Evolutionary conservation across 1,140 invertebrate species (phyloP).

Genomic region (Leptopilina clavipes): DNA sequence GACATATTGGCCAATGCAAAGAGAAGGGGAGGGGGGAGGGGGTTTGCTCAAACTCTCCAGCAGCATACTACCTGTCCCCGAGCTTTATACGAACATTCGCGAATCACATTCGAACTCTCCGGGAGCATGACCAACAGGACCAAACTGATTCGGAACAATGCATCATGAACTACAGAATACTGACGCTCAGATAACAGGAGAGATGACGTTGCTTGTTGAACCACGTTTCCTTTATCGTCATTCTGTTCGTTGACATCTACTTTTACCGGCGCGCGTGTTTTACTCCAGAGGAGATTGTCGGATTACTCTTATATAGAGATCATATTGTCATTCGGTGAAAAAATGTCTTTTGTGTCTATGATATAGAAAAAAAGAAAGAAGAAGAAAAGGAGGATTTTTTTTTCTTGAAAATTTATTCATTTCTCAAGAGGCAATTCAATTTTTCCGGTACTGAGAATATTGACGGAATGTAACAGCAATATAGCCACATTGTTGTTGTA

Average conservation of each 20-base stretch:
- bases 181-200: conserved; percentile 22
- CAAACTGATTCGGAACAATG: conserved; percentile 28
- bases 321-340: too few species aligned
- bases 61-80: background rate
- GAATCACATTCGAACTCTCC: background rate
- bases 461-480: too few species aligned
- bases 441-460: too few species aligned
- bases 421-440: too few species aligned
- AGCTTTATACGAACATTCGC: conserved; percentile 26
- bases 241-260: conserved; percentile 10
- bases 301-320: too few species aligned
- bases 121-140: conserved; percentile 24
- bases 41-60: conserved; percentile 4
- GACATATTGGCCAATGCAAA: conserved; percentile 46
- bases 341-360: too few species aligned
- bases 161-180: background rate
- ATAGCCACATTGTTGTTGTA: too few species aligned
- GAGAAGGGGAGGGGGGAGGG: too few species aligned
- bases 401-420: too few species aligned
- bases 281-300: too few species aligned
- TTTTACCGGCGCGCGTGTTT: background rate
- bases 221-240: conserved; percentile 29
- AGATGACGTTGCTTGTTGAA: conserved; percentile 28
- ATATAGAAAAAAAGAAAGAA: too few species aligned
- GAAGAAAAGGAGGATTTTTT: too few species aligned